phyloP scores from a whole-genome alignment of 2,797 vertebrate genomes.

The Tokudaia tokunoshimensis region DNA sequence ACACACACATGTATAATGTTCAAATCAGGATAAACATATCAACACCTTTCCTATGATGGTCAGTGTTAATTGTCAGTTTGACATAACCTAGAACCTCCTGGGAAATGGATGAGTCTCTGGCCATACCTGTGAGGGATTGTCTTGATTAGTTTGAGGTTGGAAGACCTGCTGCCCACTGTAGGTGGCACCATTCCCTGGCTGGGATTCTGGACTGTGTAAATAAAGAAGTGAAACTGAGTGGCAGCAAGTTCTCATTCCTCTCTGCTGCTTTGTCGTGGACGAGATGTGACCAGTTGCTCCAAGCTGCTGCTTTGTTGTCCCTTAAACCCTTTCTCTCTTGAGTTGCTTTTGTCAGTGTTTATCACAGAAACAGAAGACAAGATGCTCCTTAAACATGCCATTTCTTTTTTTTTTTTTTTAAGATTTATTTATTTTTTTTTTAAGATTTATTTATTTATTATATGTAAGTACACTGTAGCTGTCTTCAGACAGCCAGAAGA shows the following conservation, averaged over 20 bases:
- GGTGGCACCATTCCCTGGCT: not conserved
- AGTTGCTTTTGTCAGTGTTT: not conserved
- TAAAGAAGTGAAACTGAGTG: not conserved
- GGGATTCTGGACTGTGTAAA: not conserved
- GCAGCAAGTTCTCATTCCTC: not conserved
- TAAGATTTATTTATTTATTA: too few relatives aligned
- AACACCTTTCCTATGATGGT: not conserved
- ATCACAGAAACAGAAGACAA: not conserved
- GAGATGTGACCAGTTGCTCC: not conserved
- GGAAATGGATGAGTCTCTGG: not conserved
- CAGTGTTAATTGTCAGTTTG: not conserved
- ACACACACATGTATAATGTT: not conserved
- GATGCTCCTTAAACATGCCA: not conserved
- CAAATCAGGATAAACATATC: not conserved
- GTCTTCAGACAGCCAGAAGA: too few relatives aligned
- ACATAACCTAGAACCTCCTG: not conserved
- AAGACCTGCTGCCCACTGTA: not conserved
- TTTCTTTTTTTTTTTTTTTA: too few relatives aligned
- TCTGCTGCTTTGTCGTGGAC: not conserved
- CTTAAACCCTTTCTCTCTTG: not conserved
- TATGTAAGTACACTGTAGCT: too few relatives aligned
- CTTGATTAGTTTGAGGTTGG: not conserved
- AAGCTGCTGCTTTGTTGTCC: not conserved
- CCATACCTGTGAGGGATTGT: not conserved
- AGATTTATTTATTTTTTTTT: too few relatives aligned